Evolutionary conservation across 2,113 vertebrate species (phyloP), one percentile per base, ranked within the genome.

Genomic region (Nycticorax nycticorax): DNA sequence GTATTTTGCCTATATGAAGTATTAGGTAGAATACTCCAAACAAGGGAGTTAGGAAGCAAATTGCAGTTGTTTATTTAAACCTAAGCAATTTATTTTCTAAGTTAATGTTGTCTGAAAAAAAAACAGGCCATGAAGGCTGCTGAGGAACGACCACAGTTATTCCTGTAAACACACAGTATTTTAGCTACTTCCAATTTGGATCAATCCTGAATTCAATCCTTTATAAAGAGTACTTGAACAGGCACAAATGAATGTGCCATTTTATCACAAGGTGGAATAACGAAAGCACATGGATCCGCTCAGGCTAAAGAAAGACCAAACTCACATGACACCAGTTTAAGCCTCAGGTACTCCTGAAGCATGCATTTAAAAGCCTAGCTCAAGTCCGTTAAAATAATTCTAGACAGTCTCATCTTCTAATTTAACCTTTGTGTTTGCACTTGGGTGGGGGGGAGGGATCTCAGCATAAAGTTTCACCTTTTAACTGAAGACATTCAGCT

Each of bases 391-490:
- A 73, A 93, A 92, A 94, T 89, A 93, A 97, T 76, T 86, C 91
- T 85, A 76, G 91, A 79, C 87, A 77, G 77, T 62, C 57, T 95
- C 92, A 95, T 91, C 94, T 89, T 95, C 88, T 94, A 89, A 96
- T 74, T 91, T 95, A 93, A 78, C 89, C 80, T 89, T 88, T 88
- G 50, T 69, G 66, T 85, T 95, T 85, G 85, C 47, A 69, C 66
- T 87, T 47, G 67, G 50, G 22, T 57, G 50, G 27, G 63, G 63
- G 63, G 53, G 57, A 43, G 7, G 22, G 55, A 89, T 28, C 43
- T 76, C 77, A 71, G 92, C 68, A 41, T 85, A 68, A 88, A 90
- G 86, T 90, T 92, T 89, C 92, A 86, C 53, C 75, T 92, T 52
- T 77, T 90, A 68, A 66, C 60, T 64, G 53, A 37, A 93, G 67